These are phyloP conservation scores for Pseudopipra pipra DNA, from an alignment of 2,113 vertebrate genomes.

Conservation along the genomic window DNA sequence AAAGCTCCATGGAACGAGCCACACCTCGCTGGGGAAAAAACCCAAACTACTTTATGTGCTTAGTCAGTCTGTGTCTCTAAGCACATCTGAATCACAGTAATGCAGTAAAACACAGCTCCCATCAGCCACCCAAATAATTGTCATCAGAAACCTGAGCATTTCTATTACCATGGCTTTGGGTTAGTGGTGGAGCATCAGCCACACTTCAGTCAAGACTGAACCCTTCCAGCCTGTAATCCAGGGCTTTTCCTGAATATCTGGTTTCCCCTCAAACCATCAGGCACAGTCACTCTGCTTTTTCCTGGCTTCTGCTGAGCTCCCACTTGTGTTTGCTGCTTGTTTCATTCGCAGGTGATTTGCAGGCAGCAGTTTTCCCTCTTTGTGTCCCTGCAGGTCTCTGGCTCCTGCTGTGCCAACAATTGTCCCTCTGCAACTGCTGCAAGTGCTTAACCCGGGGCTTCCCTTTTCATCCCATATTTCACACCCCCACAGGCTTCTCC, in stretches of 20 bases:
- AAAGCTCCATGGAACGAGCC: background rate
- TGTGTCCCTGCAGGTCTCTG: background rate
- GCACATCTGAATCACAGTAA: background rate
- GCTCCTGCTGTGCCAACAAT: background rate
- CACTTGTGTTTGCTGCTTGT: fast-evolving
- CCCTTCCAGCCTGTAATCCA: background rate
- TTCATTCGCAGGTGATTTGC: background rate
- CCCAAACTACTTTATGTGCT: background rate
- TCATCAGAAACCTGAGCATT: background rate
- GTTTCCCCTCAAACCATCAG: background rate
- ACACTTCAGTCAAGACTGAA: background rate
- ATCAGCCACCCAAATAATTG: background rate
- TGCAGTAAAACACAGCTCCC: background rate
- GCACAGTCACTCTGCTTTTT: background rate
- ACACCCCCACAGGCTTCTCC: background rate
- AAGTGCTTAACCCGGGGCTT: background rate
- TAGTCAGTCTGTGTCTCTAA: background rate
- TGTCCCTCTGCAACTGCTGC: background rate
- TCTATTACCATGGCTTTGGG: background rate
- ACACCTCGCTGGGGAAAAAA: background rate
- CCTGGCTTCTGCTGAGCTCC: background rate
- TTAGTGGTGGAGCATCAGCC: background rate
- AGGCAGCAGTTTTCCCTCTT: background rate
- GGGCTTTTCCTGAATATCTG: background rate
- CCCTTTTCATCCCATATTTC: background rate